Evolutionary conservation across 2,888 invertebrate genomes (phyloP).

Genomic region (Agrenia bidenticulata): DNA sequence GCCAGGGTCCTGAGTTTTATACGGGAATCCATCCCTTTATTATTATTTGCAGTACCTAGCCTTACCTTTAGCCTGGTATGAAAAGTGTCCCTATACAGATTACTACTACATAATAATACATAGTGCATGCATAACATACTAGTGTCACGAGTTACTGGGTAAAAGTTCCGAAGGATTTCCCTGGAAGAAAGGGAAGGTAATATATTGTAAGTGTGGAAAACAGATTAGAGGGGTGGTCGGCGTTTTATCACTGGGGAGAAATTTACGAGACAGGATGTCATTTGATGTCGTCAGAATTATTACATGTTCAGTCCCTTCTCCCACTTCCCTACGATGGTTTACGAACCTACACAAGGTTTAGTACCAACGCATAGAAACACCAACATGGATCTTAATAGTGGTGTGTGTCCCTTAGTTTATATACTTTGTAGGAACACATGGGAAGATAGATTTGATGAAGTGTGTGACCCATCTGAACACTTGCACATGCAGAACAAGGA

Average conservation of each 20-base stretch:
- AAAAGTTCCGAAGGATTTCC: constrained; percentile 8
- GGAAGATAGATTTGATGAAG: constrained; percentile 39
- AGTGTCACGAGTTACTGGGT: constrained; percentile 10
- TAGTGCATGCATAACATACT: too few species aligned
- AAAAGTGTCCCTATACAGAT: too few species aligned
- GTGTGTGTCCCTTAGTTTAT: not conserved
- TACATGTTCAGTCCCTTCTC: constrained; percentile 15
- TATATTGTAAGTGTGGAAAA: constrained; percentile 38
- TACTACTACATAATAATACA: too few species aligned
- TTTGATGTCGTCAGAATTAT: constrained; percentile 48
- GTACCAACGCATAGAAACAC: too few species aligned
- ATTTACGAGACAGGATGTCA: constrained; percentile 50
- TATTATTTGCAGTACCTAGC: too few species aligned
- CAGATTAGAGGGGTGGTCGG: constrained; percentile 42
- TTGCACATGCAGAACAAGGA: constrained; percentile 21
- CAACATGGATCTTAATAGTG: too few species aligned
- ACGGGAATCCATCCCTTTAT: too few species aligned
- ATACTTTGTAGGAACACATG: not conserved
- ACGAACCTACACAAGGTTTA: too few species aligned
- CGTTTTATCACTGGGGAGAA: constrained; percentile 47
- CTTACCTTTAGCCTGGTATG: too few species aligned
- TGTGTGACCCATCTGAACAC: constrained; percentile 35
- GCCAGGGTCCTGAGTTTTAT: too few species aligned
- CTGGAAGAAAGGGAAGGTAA: constrained; percentile 16
- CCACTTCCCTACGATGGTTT: too few species aligned